phyloP scores from a whole-genome alignment of 2,888 invertebrate genomes.

The Odontocolon sp. region DNA sequence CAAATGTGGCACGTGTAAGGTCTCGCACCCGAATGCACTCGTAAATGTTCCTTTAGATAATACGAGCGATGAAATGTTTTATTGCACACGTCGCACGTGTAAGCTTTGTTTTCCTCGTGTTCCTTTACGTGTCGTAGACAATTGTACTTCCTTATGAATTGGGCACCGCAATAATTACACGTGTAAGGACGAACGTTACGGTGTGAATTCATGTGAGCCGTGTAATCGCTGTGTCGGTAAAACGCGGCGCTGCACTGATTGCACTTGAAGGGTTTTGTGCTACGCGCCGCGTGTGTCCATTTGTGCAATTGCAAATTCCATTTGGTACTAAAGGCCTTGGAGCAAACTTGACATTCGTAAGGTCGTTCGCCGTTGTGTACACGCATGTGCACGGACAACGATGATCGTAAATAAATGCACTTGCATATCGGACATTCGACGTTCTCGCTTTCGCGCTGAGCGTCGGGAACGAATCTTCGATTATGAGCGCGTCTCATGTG shows the following conservation, averaged over 20 bases:
- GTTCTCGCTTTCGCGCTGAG: slow-evolving; percentile 85
- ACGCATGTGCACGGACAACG: slow-evolving; percentile 90
- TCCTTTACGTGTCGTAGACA: slow-evolving; percentile 92
- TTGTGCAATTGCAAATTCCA: slow-evolving; percentile 95
- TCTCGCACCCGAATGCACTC: slow-evolving; percentile 90
- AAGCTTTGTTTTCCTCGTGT: slow-evolving; percentile 91
- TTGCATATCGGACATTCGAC: slow-evolving; percentile 91
- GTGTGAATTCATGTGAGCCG: slow-evolving; percentile 93
- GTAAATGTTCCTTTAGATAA: slow-evolving; percentile 93
- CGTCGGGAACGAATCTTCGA: slow-evolving; percentile 87
- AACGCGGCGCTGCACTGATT: slow-evolving; percentile 92
- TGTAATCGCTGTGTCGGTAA: slow-evolving; percentile 90
- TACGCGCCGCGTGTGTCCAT: slow-evolving; percentile 93
- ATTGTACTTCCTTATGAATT: slow-evolving; percentile 94
- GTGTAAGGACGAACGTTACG: slow-evolving; percentile 92
- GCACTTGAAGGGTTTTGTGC: slow-evolving; percentile 93
- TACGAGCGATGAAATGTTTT: slow-evolving; percentile 94
- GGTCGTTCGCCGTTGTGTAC: slow-evolving; percentile 89
- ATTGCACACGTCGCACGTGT: slow-evolving; percentile 89
- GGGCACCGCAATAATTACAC: slow-evolving; percentile 94
- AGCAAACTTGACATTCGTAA: slow-evolving; percentile 91
- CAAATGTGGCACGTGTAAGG: slow-evolving; percentile 94
- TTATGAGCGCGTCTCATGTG: slow-evolving; percentile 92
- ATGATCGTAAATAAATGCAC: slow-evolving; percentile 89
- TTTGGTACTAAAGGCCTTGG: slow-evolving; percentile 92